These are phyloP conservation scores for Rhinopomastus cyanomelas DNA, from an alignment of 2,113 vertebrate species.

Conservation along the genomic window DNA sequence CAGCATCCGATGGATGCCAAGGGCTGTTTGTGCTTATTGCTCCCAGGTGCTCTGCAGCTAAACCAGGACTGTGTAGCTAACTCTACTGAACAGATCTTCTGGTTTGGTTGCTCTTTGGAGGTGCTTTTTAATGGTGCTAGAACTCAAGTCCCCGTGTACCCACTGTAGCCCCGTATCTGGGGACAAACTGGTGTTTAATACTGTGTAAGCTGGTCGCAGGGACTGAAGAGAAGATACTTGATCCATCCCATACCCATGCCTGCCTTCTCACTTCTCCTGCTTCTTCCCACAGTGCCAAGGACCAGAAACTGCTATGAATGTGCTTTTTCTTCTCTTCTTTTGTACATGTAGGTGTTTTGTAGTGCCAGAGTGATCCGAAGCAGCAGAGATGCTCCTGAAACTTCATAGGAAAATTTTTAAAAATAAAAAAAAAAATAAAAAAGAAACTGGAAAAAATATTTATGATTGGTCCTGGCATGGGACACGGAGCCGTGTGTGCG, in stretches of 20 bases:
- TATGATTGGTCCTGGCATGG: not conserved
- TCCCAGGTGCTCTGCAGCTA: constrained; percentile 27
- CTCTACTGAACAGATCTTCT: not conserved
- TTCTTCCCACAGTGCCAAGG: not conserved
- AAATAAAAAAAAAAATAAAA: not conserved
- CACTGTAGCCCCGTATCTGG: not conserved
- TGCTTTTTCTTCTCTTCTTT: not conserved
- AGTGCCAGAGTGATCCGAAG: constrained; percentile 16
- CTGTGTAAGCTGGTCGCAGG: not conserved
- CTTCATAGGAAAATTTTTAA: not conserved
- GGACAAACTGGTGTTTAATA: not conserved
- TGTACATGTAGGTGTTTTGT: not conserved
- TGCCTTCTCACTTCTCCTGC: not conserved
- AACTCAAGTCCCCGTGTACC: not conserved
- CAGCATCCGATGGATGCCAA: not conserved
- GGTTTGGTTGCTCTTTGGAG: constrained; percentile 3
- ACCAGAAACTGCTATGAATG: not conserved
- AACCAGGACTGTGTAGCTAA: not conserved
- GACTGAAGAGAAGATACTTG: constrained; percentile 28
- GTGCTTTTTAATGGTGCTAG: constrained; percentile 64
- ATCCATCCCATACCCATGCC: not conserved
- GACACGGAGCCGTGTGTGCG: not conserved
- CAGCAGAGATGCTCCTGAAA: constrained; percentile 33
- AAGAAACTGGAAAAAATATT: not conserved
- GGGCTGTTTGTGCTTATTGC: not conserved